Base-by-base conservation (phyloP, 2,888 invertebrate genomes). In the Malachius bipustulatus region DNA sequence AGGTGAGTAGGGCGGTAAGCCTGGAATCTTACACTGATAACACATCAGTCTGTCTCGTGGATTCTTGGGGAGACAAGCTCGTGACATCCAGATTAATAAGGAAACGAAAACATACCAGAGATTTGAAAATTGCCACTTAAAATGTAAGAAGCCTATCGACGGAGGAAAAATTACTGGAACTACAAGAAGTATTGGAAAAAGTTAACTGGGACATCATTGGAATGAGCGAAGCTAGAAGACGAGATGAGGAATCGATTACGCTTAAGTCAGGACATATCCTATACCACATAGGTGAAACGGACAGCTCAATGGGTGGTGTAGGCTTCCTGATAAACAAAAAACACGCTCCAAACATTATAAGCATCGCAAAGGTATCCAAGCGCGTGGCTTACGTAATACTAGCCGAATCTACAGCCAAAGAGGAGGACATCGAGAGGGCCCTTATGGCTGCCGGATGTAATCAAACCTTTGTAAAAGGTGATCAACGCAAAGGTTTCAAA, bases 321-420 rank as follows among this genome's bases (percentile, higher is more conserved):
- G 35, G 35, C 19, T 35, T 35, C 35, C 30, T 35, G 13, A 30
- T 35, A 29, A 15, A 35, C 24, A 35, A 35, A 30, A 24, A 26
- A 14, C 30, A 35, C 26, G 24, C 24, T 13, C 24, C 29, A 30
- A 30, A 35, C 35, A 24, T 35, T 19, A 30, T 35, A 13, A 26
- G 26, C 35, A 26, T 35, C 11, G 19, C 15, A 19, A 35, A 30
- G 24, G 24, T 19, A 14, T 34, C 32, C 8, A 11, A 8, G 6
- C 8, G 29, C 6, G 29, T 29, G 29, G 11, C 11, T 9, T 29
- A 11, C 11, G 9, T 29, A n/a, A n/a, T n/a, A n/a, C n/a, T n/a
- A n/a, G n/a, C n/a, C n/a, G n/a, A n/a, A n/a, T n/a, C n/a, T n/a
- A n/a, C n/a, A n/a, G n/a, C n/a, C n/a, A n/a, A n/a, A n/a, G n/a